phyloP scores from a whole-genome alignment of 2,113 vertebrate species.

The Glaucidium brasilianum region DNA sequence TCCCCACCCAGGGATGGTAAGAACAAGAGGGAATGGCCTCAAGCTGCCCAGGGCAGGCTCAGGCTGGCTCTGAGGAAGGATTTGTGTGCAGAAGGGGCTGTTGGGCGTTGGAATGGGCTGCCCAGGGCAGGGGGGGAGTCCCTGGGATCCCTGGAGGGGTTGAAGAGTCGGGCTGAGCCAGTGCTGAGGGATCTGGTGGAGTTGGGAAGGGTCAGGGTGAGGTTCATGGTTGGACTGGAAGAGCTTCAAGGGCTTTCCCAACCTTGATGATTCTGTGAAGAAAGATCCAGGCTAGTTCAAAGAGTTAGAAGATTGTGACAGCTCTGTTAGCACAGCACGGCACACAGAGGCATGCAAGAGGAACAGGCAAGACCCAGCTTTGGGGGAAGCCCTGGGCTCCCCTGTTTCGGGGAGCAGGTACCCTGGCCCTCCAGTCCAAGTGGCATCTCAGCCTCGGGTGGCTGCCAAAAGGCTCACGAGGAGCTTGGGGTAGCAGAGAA shows the following conservation, averaged over 20 bases:
- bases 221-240: too few species aligned
- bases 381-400: background rate
- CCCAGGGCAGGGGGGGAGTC: too few species aligned
- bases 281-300: background rate
- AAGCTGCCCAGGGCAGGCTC: too few species aligned
- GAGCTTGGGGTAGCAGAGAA: background rate
- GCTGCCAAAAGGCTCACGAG: rapidly evolving
- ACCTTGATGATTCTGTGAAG: background rate
- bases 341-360: constrained; percentile 48
- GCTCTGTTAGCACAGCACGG: constrained; percentile 49
- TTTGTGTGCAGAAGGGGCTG: too few species aligned
- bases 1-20: background rate
- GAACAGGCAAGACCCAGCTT: background rate
- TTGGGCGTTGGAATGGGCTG: too few species aligned
- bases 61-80: too few species aligned
- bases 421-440: background rate
- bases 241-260: too few species aligned
- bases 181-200: too few species aligned
- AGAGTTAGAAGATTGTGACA: background rate
- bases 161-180: too few species aligned
- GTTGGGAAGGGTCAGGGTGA: too few species aligned
- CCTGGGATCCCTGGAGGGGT: too few species aligned
- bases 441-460: rapidly evolving
- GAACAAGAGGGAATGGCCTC: too few species aligned
- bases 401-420: background rate